These are phyloP conservation scores for Neoscelio sp. DNA, from an alignment of 2,888 invertebrate species.

Conservation along the genomic window DNA sequence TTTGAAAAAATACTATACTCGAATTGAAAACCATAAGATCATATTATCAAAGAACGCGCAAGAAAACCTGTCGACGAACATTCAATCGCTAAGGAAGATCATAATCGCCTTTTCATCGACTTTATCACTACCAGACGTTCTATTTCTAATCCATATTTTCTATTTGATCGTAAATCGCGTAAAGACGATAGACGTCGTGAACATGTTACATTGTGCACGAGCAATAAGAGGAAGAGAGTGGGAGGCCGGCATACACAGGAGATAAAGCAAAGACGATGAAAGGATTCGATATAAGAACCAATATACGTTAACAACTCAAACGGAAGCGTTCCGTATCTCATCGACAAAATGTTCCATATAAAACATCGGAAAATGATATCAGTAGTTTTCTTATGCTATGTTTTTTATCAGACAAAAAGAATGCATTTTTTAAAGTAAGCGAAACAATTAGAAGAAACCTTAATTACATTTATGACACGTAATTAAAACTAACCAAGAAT, in stretches of 20 bases:
- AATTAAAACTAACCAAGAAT: too few relatives aligned
- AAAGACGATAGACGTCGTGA: conserved; percentile 51
- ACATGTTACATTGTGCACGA: conserved; percentile 55
- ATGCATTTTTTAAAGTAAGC: too few relatives aligned
- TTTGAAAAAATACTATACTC: too few relatives aligned
- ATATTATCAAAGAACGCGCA: conserved; percentile 16
- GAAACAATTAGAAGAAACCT: too few relatives aligned
- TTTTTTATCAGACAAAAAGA: background rate
- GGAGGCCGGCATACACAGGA: conserved; percentile 54
- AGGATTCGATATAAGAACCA: conserved; percentile 23
- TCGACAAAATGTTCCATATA: conserved; percentile 33
- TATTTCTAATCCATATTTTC: conserved; percentile 44
- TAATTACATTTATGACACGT: too few relatives aligned
- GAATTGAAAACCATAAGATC: background rate
- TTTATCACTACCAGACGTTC: conserved; percentile 40
- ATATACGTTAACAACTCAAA: conserved; percentile 36
- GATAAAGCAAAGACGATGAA: conserved; percentile 51
- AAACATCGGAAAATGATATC: background rate
- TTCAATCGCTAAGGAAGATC: conserved; percentile 57
- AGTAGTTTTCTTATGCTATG: too few relatives aligned
- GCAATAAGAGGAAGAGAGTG: conserved; percentile 65
- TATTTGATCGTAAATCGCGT: conserved; percentile 38
- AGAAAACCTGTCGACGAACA: conserved; percentile 34
- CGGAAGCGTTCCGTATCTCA: conserved; percentile 21
- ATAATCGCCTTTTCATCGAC: conserved; percentile 34